Evolutionary conservation across 2,888 invertebrate species (phyloP), one percentile per base, ranked within the genome.

Genomic region (Cybosia mesomella): DNA sequence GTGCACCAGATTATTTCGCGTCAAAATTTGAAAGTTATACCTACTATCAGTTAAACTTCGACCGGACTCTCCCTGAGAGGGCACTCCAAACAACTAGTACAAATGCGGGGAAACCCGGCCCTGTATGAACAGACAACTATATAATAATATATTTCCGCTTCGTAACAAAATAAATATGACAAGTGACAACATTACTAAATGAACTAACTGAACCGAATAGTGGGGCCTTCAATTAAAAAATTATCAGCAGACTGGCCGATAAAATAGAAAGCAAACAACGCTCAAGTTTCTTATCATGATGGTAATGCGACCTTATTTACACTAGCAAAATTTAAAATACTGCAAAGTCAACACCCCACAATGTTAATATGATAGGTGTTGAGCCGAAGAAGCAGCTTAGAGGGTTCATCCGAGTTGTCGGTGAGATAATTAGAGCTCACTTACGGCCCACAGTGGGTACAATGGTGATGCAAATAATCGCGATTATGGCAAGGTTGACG

Each of bases 401-500:
- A 70, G 77, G 75, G 76, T 69, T 71, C 81, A 81, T 80, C 80
- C 64, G 73, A 32, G 54, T 72, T 61, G n/a, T 64, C 74, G 81
- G 83, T 81, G 80, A 84, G 85, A 87, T 89, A 91, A 92, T 91
- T 90, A 90, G 88, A 88, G 84, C 80, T 83, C 84, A 85, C 84
- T 88, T 85, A 85, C 87, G 84, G 82, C 85, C 89, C 86, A 87
- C 89, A 83, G 83, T 85, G 84, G 88, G 84, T 86, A 93, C 92
- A 93, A 92, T 92, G 89, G 91, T 88, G 89, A 94, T 94, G 94
- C 92, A 94, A 94, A 94, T 94, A 92, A 94, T 92, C 91, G 91
- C 92, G 93, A 94, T 94, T 93, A 94, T 93, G 93, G 93, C 93
- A 93, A 94, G 93, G 94, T 93, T 94, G 94, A 92, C 92, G 93